A percentile compares a stretch with the other conserved stretches of the same genome.
These are phyloP conservation scores for Pantherophis vulpinus DNA, from an alignment of 2,797 vertebrate genomes.

Conservation along the genomic window DNA sequence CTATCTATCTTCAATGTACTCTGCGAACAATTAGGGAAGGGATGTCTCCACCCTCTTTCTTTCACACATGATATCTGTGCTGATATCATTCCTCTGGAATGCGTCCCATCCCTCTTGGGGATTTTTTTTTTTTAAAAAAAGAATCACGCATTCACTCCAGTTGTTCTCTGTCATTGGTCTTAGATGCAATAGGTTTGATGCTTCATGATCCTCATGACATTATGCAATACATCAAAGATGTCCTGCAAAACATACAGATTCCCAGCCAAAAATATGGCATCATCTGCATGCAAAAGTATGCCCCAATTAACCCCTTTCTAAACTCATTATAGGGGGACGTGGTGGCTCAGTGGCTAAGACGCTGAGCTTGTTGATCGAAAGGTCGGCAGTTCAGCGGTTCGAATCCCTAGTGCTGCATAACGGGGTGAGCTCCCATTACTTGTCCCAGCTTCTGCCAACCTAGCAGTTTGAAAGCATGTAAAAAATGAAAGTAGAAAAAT, in stretches of 20 bases:
- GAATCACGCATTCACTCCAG: background rate
- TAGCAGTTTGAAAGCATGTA: no score
- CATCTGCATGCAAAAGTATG: background rate
- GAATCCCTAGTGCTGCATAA: no score
- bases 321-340: background rate
- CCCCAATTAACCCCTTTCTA: background rate
- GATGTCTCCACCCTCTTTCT: background rate
- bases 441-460: no score
- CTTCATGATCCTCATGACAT: background rate
- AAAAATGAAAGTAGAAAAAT: no score
- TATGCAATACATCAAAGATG: background rate
- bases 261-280: background rate
- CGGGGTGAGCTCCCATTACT: no score
- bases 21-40: background rate
- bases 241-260: background rate
- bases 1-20: background rate
- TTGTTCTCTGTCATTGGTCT: background rate
- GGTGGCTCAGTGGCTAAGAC: no score
- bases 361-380: no score
- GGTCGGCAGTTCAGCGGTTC: no score
- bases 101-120: background rate
- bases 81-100: background rate
- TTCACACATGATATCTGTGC: background rate
- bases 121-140: background rate
- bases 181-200: background rate